Percentiles rank a stretch among this genome's conserved stretches.
phyloP scores from a whole-genome alignment of 2,888 invertebrate genomes.

The Melikaiella ostensackeni region DNA sequence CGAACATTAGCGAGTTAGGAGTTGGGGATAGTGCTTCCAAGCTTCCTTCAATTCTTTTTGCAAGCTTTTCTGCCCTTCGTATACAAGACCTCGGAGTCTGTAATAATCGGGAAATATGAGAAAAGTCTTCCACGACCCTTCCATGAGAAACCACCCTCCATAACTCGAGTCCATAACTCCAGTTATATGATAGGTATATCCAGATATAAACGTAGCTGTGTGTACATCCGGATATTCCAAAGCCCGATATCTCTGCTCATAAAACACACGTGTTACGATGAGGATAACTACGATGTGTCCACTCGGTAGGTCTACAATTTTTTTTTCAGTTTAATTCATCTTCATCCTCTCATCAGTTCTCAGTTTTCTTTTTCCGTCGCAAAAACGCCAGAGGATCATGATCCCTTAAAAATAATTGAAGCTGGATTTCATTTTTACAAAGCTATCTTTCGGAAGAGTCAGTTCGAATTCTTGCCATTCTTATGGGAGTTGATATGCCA shows the following conservation, averaged over 20 bases:
- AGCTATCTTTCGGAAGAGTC: neutral
- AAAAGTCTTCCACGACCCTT: conserved; percentile 62
- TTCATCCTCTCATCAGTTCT: conserved; percentile 2
- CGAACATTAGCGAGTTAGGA: conserved; percentile 55
- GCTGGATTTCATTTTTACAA: neutral
- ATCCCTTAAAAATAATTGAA: neutral
- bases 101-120: conserved; percentile 71
- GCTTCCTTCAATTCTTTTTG: conserved; percentile 48
- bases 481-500: neutral
- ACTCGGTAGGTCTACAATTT: conserved; percentile 8
- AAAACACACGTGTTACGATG: conserved; percentile 27
- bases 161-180: conserved; percentile 51
- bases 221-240: conserved; percentile 39
- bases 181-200: conserved; percentile 49
- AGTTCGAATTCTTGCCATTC: neutral
- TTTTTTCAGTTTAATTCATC: conserved; percentile 15
- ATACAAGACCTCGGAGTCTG: conserved; percentile 53
- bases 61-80: conserved; percentile 46
- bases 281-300: conserved; percentile 17
- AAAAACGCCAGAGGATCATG: neutral
- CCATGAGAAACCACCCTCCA: conserved; percentile 44
- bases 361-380: neutral
- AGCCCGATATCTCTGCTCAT: conserved; percentile 22
- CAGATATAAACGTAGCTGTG: conserved; percentile 47
- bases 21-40: conserved; percentile 44